Evolutionary conservation across 2,888 invertebrate species (phyloP).

Genomic region (Neoaliturus tenellus): DNA sequence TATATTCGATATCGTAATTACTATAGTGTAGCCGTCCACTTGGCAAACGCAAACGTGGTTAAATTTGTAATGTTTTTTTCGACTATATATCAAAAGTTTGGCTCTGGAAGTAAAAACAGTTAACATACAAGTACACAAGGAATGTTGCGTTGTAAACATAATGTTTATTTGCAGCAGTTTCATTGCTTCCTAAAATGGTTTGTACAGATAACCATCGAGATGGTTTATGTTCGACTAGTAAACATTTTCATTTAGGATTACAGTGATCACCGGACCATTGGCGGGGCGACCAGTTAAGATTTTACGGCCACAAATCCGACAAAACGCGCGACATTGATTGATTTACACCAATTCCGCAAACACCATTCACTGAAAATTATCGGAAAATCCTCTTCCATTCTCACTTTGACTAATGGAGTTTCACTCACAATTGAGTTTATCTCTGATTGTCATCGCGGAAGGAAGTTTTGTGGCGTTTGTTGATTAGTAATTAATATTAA

Average conservation of each 20-base stretch:
- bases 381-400: conserved; percentile 8
- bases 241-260: background rate
- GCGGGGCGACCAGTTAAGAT: background rate
- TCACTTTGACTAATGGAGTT: conserved; percentile 27
- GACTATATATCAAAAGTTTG: too few relatives aligned
- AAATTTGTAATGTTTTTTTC: too few relatives aligned
- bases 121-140: too few relatives aligned
- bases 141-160: too few relatives aligned
- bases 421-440: conserved; percentile 14
- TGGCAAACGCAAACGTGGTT: too few relatives aligned
- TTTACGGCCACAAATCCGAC: background rate
- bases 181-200: too few relatives aligned
- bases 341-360: conserved; percentile 33
- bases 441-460: conserved; percentile 11
- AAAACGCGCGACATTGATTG: conserved; percentile 5
- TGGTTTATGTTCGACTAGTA: too few relatives aligned
- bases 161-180: too few relatives aligned
- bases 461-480: background rate
- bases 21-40: too few relatives aligned
- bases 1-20: too few relatives aligned
- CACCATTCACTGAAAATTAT: conserved; percentile 23
- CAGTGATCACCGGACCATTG: background rate
- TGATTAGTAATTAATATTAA: too few relatives aligned
- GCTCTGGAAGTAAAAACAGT: too few relatives aligned
- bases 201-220: background rate